Base-by-base conservation (phyloP, 2,797 vertebrate genomes). In the Acipenser transmontanus region DNA sequence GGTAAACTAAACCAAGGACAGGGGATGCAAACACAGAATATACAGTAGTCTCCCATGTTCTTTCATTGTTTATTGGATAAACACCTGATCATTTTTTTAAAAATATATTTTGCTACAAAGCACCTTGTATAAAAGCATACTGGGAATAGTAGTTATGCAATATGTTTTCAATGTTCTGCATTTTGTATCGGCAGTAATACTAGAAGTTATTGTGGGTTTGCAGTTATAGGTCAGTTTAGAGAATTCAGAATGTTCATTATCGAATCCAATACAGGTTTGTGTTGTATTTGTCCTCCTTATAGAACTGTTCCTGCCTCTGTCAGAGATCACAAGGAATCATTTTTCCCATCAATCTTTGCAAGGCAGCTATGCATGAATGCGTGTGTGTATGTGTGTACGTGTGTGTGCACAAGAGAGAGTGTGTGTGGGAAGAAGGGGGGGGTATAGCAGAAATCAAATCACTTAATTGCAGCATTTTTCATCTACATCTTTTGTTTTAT, bases 401-500 rank as follows among this genome's bases (percentile, higher is more conserved):
- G 52, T 63, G 47, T 70, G 49, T 5, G 65, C 64, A 63, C 52
- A 54, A n/a, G 8, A 54, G 52, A 54, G 52, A 9, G 52, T 54
- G 52, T 54, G 52, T 54, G 52, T 54, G 88, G 87, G 87, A 90
- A 89, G 89, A 86, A 88, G 88, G 90, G 82, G 80, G 85, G 80
- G 80, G 56, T 73, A 87, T 83, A 84, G 84, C 90, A 96, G 94
- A 96, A 98, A 96, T 98, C 94, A 98, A 96, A 97, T 97, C 94
- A 95, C 95, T 95, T 98, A 99, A 99, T 97, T 98, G 95, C 94
- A 89, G 94, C 95, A 97, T 98, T 98, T 98, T 97, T 98, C 95
- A 99, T 97, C 94, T 96, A 94, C 94, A 95, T 97, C 94, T 97
- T 97, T 96, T 97, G 94, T 97, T 98, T 96, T 96, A 97, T 95